A percentile compares a stretch with the other conserved stretches of the same genome.
Conservation (phyloP, 2,113 vertebrate species). For the Indicator indicator region DNA sequence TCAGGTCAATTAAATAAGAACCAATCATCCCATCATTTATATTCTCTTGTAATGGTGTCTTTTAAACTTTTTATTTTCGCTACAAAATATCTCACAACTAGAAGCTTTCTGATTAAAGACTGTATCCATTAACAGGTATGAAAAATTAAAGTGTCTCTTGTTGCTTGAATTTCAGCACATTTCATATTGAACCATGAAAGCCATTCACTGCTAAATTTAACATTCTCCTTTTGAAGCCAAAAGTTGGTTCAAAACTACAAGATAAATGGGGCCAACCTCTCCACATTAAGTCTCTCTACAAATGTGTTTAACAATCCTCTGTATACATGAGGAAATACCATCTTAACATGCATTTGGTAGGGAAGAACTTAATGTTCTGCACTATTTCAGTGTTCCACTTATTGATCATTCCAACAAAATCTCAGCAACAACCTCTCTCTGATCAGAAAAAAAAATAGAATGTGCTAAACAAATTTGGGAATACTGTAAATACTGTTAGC, state of each 20-base stretch:
- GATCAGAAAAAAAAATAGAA: background rate
- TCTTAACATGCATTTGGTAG: background rate
- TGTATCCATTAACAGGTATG: fast-evolving
- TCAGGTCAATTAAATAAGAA: background rate
- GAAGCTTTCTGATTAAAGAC: background rate
- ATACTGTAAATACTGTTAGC: background rate
- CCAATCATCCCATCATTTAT: background rate
- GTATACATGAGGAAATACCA: background rate
- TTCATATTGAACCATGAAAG: background rate
- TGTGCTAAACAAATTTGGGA: background rate
- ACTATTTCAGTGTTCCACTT: background rate
- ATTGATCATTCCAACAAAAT: background rate
- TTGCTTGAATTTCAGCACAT: background rate
- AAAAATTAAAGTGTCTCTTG: background rate
- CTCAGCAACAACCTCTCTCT: background rate
- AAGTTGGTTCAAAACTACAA: background rate
- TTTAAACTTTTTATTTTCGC: background rate
- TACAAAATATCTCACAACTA: background rate
- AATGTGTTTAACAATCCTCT: background rate
- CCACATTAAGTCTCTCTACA: background rate
- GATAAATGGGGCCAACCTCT: background rate
- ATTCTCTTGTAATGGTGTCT: fast-evolving
- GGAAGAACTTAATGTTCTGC: background rate
- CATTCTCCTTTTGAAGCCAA: background rate
- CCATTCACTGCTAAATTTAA: background rate